phyloP scores from a whole-genome alignment of 2,113 vertebrate genomes.

The Cephalophus harveyi region DNA sequence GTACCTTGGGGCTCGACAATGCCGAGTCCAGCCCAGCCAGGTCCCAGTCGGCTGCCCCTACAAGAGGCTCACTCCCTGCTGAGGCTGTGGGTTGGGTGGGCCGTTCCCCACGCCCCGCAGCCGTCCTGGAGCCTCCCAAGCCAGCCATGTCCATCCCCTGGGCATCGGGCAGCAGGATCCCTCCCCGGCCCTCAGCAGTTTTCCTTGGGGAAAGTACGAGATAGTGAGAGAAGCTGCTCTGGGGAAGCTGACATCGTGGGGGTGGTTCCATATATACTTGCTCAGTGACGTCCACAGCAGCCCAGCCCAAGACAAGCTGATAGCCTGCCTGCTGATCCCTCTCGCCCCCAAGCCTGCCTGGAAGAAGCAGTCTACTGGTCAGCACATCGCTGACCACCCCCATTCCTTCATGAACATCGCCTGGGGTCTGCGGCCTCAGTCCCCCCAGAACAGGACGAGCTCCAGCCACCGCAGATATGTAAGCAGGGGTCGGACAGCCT shows the following conservation, averaged over 20 bases:
- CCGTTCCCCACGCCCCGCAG: background rate
- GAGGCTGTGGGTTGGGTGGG: background rate
- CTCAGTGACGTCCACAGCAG: conserved; percentile 27
- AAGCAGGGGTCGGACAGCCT: background rate
- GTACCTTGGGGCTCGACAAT: background rate
- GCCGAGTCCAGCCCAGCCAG: background rate
- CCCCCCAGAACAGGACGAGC: background rate
- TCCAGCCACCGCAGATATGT: background rate
- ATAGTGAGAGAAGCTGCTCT: background rate
- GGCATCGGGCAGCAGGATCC: background rate
- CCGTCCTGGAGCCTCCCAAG: background rate
- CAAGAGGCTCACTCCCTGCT: background rate
- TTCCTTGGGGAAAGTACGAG: background rate
- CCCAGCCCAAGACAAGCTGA: background rate
- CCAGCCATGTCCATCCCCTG: background rate
- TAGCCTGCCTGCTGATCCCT: background rate
- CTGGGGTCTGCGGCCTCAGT: background rate
- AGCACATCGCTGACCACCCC: background rate
- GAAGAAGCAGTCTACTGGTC: background rate
- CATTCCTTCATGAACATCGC: rapidly evolving
- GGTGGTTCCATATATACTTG: background rate
- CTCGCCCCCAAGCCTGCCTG: background rate
- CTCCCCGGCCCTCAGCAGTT: background rate
- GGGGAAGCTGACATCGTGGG: conserved; percentile 33
- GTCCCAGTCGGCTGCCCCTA: background rate